A percentile compares a stretch with the other conserved stretches of the same genome.
phyloP scores from a whole-genome alignment of 2,113 vertebrate species.

The Colistium nudipinnis region DNA sequence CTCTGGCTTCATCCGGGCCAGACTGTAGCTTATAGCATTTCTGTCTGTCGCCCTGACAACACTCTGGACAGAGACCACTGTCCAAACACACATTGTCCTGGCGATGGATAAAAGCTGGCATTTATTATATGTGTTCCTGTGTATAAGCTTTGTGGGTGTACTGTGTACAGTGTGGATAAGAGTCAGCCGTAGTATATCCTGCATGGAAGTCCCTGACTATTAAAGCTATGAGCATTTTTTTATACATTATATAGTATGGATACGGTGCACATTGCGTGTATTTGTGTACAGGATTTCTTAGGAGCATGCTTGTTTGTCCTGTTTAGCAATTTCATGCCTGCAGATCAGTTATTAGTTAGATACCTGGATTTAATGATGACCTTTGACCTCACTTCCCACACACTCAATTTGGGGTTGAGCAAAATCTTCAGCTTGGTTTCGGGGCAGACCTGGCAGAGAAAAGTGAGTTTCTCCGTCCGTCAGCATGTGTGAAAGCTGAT shows the following conservation, averaged over 20 bases:
- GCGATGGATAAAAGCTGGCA: too few species aligned
- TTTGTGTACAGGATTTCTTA: not conserved
- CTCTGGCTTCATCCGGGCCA: constrained; percentile 45
- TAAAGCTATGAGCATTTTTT: too few species aligned
- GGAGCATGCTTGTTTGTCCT: not conserved
- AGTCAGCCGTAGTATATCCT: not conserved
- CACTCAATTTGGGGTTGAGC: not conserved
- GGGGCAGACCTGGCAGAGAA: not conserved
- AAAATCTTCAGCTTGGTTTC: too few species aligned
- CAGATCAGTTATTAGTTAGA: not conserved
- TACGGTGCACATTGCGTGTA: too few species aligned
- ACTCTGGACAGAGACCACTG: constrained; percentile 40
- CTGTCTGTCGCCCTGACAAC: constrained; percentile 15
- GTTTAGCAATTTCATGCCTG: not conserved
- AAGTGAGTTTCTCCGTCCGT: constrained; percentile 4
- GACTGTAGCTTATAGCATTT: constrained; percentile 30
- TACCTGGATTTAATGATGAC: not conserved
- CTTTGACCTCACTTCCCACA: constrained; percentile 4
- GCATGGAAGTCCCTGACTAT: not conserved
- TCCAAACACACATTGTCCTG: not conserved
- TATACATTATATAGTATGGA: too few species aligned
- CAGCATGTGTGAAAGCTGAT: constrained; percentile 9
- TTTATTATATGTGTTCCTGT: too few species aligned
- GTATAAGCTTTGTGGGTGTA: not conserved
- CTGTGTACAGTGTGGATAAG: not conserved